These are phyloP conservation scores for Archilochus colubris DNA, from an alignment of 2,113 vertebrate genomes.

Conservation along the genomic window DNA sequence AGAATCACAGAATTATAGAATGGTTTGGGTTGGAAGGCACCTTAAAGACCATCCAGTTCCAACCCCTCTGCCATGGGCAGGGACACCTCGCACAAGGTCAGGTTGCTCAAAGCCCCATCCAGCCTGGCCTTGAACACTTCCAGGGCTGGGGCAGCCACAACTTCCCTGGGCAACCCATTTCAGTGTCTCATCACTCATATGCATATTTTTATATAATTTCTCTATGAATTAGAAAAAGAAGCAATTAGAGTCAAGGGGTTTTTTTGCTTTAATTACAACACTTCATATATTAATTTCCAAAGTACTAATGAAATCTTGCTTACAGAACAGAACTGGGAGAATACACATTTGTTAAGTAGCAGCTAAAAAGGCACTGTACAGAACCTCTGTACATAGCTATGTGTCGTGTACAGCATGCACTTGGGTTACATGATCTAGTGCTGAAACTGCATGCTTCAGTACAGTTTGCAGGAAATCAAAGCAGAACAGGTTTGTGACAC, in stretches of 20 bases:
- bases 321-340: conserved; percentile 13
- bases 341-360: conserved; percentile 9
- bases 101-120: too few species aligned
- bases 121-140: too few species aligned
- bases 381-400: background rate
- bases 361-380: conserved; percentile 18
- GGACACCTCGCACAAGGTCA: too few species aligned
- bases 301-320: background rate
- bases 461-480: conserved; percentile 60
- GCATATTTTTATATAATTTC: background rate
- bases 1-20: background rate
- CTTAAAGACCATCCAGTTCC: too few species aligned
- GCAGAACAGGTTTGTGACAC: conserved; percentile 14
- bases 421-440: conserved; percentile 60
- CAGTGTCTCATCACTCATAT: too few species aligned
- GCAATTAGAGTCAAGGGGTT: background rate
- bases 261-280: background rate
- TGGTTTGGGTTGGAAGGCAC: too few species aligned
- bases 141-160: too few species aligned
- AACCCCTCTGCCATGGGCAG: too few species aligned
- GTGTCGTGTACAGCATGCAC: conserved; percentile 63
- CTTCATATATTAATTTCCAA: background rate
- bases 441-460: conserved; percentile 69
- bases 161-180: too few species aligned
- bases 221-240: background rate